phyloP scores from a whole-genome alignment of 23 tunicate genomes.

The Trididemnum nubilum region DNA sequence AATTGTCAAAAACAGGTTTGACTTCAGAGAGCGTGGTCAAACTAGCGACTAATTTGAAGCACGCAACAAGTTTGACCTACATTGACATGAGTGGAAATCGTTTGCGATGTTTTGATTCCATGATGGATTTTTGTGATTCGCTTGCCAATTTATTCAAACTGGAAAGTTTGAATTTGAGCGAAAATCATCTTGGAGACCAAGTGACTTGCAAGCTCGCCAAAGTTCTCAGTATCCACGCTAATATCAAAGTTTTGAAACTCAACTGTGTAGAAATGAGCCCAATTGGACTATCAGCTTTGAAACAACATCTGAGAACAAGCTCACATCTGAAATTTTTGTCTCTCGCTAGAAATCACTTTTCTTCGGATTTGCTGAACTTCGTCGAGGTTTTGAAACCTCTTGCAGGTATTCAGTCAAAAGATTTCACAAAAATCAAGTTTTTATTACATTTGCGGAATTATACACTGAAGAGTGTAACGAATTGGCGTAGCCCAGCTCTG shows the following conservation, averaged over 20 bases:
- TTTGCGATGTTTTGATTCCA: slow-evolving; percentile 34
- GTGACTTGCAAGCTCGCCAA: slow-evolving; percentile 40
- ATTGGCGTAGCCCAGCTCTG: no score
- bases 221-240: slow-evolving; percentile 7
- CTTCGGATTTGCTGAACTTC: slow-evolving; percentile 13
- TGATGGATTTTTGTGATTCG: slow-evolving; percentile 20
- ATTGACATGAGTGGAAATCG: slow-evolving; percentile 49
- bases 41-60: slow-evolving; percentile 5
- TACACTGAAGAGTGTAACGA: no score
- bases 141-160: slow-evolving; percentile 16
- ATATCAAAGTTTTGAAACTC: slow-evolving; percentile 31
- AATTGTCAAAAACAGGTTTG: slow-evolving; percentile 31
- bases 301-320: slow-evolving; percentile 27
- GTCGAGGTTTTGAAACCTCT: background rate
- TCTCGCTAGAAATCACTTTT: slow-evolving; percentile 48
- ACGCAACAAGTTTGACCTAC: background rate
- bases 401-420: slow-evolving; percentile 11
- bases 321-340: slow-evolving; percentile 12
- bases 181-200: slow-evolving; percentile 58
- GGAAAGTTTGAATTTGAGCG: slow-evolving; percentile 50
- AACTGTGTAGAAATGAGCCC: slow-evolving; percentile 57
- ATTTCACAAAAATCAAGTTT: no score
- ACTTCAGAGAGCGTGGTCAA: slow-evolving; percentile 17
- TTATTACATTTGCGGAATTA: no score
- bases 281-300: slow-evolving; percentile 52